A percentile compares a stretch with the other conserved stretches of the same genome.
Conservation (phyloP, 1,140 invertebrate species). For the Drosophila gunungcola region DNA sequence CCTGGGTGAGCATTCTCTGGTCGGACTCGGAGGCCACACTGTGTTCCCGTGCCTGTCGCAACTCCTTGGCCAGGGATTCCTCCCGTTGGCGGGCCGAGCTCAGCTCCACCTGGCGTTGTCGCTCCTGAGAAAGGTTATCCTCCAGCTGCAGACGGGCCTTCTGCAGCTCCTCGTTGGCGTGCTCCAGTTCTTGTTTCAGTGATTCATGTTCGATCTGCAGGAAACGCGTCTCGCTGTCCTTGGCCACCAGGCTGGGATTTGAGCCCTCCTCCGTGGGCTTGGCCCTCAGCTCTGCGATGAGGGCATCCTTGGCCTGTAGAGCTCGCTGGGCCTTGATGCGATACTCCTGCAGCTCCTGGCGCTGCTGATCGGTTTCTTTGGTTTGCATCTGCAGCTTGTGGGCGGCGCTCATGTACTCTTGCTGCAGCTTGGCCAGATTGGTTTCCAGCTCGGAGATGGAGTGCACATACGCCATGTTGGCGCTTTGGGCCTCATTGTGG, state of each 20-base stretch:
- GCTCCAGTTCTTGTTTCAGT: slow-evolving; percentile 66
- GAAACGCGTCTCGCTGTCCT: slow-evolving; percentile 63
- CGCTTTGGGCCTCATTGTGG: slow-evolving; percentile 51
- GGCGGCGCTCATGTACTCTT: slow-evolving; percentile 85
- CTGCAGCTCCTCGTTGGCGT: slow-evolving; percentile 56
- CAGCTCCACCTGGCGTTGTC: slow-evolving; percentile 57
- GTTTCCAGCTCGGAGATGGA: slow-evolving; percentile 80
- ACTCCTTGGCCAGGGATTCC: slow-evolving; percentile 55
- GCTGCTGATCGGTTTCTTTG: slow-evolving; percentile 86
- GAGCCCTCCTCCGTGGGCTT: slow-evolving; percentile 47
- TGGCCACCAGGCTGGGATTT: slow-evolving; percentile 12
- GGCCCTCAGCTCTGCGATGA: slow-evolving; percentile 88
- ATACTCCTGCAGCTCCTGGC: slow-evolving; percentile 89
- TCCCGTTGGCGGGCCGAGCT: slow-evolving; percentile 48
- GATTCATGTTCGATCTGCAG: slow-evolving; percentile 70
- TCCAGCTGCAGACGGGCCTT: slow-evolving; percentile 61
- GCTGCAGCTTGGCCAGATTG: slow-evolving; percentile 85
- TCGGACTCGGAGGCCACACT: slow-evolving; percentile 62
- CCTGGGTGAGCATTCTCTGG: slow-evolving; percentile 73
- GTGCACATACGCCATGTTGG: slow-evolving; percentile 72
- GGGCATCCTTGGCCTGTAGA: slow-evolving; percentile 91
- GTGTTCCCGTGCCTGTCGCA: slow-evolving; percentile 54
- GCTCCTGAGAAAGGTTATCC: slow-evolving; percentile 40
- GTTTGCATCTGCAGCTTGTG: slow-evolving; percentile 86
- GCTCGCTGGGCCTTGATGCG: slow-evolving; percentile 90